Base-by-base conservation (phyloP, 2,888 invertebrate species). In the Tenthredo scrophulariae region DNA sequence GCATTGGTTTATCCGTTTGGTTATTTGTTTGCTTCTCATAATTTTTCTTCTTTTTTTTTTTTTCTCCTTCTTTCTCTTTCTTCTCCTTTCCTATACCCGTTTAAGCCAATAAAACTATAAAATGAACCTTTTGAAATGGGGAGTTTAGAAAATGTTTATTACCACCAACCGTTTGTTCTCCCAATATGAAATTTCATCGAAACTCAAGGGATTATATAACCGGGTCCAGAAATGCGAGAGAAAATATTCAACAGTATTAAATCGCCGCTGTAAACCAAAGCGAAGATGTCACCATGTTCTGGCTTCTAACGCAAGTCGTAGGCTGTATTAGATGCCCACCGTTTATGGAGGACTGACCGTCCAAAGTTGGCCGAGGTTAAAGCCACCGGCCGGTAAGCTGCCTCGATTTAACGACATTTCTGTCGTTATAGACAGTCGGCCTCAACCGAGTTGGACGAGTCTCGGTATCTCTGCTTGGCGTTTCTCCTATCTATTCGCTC, bases 331-430 rank as follows among this genome's bases (percentile, higher is more conserved):
- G 50, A 50, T 54, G 29, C 18, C 26, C 87, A 86, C 88, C 90
- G 88, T 91, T 91, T 92, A 92, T 91, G 90, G 91, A 88, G 89
- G 88, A 37, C 80, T 9, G 62, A 40, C 50, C 62, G 40, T 89
- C 58, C 89, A 91, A 93, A 93, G 92, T 93, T 92, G 92, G 92
- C 92, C 92, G 92, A 93, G 92, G 92, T 90, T 93, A 92, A 50
- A 40, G 80, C 58, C 62, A 62, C 37, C 80, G 72, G 72, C 43
- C 72, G 72, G 72, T 74, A 74, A 37, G 72, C 72, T 74, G 72
- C 50, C 54, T 77, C 80, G 80, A 80, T 80, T 80, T 80, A 80
- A 80, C 80, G 80, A 80, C 80, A 80, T 58, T 62, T 62, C 58
- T 80, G 80, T 80, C 80, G 80, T 62, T 80, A 62, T 62, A 83